phyloP scores from a whole-genome alignment of 2,113 vertebrate genomes.

The Solenodon paradoxus region DNA sequence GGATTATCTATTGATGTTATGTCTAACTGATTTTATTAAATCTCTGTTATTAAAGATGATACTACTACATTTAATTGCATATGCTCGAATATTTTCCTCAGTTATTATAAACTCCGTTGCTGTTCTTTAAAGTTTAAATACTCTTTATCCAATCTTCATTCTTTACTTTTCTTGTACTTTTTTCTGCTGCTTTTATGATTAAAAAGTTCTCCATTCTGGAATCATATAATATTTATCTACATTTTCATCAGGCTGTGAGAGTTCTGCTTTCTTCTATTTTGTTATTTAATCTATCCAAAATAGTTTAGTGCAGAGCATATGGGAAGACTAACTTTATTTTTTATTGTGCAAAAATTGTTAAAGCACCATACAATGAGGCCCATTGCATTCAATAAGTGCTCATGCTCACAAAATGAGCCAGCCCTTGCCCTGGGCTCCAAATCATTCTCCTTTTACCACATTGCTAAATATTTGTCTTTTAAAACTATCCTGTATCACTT shows the following conservation, averaged over 20 bases:
- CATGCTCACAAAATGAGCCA: not conserved
- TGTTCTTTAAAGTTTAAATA: not conserved
- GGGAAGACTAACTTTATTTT: not conserved
- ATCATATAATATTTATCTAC: not conserved
- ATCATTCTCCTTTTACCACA: not conserved
- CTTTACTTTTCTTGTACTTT: not conserved
- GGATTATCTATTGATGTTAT: not conserved
- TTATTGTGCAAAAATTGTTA: not conserved
- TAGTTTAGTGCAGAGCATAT: not conserved
- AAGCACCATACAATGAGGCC: not conserved
- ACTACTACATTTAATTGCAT: not conserved
- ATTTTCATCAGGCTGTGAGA: not conserved
- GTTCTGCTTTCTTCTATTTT: not conserved
- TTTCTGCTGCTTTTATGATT: not conserved
- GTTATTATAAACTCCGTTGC: not conserved
- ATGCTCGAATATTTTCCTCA: not conserved
- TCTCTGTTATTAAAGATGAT: not conserved
- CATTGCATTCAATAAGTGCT: not conserved
- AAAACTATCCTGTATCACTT: not conserved
- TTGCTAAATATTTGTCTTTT: not conserved
- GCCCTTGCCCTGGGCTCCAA: not conserved
- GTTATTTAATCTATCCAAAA: not conserved
- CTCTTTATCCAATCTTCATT: not conserved
- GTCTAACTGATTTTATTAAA: not conserved
- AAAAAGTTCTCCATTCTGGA: not conserved